These are phyloP conservation scores for Parazoanthus darwini DNA, from an alignment of 92 coral and sea anemone genomes.

Conservation along the genomic window DNA sequence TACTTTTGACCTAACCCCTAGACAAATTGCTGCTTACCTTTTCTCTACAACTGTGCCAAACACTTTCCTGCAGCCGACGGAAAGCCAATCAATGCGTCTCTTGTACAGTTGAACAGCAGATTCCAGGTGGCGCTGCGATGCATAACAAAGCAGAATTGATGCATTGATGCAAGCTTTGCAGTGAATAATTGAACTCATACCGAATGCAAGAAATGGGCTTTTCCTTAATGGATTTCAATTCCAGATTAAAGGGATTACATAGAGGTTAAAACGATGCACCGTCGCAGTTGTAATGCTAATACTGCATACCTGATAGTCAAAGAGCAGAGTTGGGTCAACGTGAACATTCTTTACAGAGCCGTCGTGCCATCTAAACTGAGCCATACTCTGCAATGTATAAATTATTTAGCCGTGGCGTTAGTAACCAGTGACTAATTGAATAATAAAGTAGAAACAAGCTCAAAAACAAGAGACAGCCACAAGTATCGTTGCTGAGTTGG, in stretches of 20 bases:
- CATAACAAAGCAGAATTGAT: neutral
- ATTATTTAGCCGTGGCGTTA: neutral
- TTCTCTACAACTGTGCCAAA: slow-evolving; percentile 95
- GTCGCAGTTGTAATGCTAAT: neutral
- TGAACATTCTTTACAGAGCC: slow-evolving; percentile 95
- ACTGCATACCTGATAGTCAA: slow-evolving; percentile 87
- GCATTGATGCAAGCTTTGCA: neutral
- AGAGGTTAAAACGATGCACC: neutral
- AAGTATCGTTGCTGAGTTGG: too few species aligned
- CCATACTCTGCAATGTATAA: slow-evolving; percentile 75
- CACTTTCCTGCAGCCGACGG: slow-evolving; percentile 84
- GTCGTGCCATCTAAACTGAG: slow-evolving; percentile 97
- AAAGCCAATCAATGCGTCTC: slow-evolving; percentile 91
- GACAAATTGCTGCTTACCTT: slow-evolving; percentile 56
- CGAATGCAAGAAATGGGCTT: neutral
- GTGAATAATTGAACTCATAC: neutral
- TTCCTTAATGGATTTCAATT: neutral
- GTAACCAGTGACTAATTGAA: neutral
- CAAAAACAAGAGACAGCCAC: neutral
- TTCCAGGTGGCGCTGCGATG: slow-evolving; percentile 85
- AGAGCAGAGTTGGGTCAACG: slow-evolving; percentile 94
- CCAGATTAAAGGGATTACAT: too few species aligned
- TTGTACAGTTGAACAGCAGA: slow-evolving; percentile 91
- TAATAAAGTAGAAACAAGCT: neutral
- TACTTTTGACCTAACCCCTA: neutral